A percentile compares a stretch with the other conserved stretches of the same genome.
Evolutionary conservation across 35 echinoderm and acorn worm genomes (phyloP).

Genomic region (Ptychodera flava): DNA sequence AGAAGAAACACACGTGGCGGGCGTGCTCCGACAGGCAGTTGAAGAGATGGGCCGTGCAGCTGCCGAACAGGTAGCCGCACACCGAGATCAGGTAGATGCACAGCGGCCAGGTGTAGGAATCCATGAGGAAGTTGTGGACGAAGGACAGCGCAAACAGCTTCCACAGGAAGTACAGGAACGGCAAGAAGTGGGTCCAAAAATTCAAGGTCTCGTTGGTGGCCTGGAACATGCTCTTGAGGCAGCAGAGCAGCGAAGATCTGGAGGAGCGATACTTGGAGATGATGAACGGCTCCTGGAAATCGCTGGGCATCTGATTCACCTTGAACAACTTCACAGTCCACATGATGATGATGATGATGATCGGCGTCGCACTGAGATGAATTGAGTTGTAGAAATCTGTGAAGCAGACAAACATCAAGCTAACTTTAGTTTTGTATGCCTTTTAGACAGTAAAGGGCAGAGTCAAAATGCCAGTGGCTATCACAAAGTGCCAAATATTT

Average conservation of each 20-base stretch:
- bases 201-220: slow-evolving; percentile 88
- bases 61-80: slow-evolving; percentile 53
- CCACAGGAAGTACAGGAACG: slow-evolving; percentile 60
- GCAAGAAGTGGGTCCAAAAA: slow-evolving; percentile 86
- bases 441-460: no score
- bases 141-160: slow-evolving; percentile 9
- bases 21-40: slow-evolving; percentile 74
- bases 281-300: slow-evolving; percentile 86
- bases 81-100: slow-evolving; percentile 35
- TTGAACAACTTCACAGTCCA: slow-evolving; percentile 68
- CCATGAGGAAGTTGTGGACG: slow-evolving; percentile 8
- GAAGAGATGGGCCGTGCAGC: slow-evolving; percentile 71
- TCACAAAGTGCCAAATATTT: no score
- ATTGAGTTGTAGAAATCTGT: no score
- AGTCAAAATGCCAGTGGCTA: no score
- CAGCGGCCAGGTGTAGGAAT: slow-evolving; percentile 70
- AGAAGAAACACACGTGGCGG: slow-evolving; percentile 82
- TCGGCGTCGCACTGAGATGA: no score
- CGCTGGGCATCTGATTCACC: slow-evolving; percentile 57
- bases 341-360: no score
- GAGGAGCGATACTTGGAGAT: slow-evolving; percentile 72
- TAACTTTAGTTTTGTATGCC: no score
- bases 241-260: slow-evolving; percentile 39
- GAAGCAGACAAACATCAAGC: no score
- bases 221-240: slow-evolving; percentile 62